Conservation (phyloP, 2,888 invertebrate species). For the Globia sparganii region DNA sequence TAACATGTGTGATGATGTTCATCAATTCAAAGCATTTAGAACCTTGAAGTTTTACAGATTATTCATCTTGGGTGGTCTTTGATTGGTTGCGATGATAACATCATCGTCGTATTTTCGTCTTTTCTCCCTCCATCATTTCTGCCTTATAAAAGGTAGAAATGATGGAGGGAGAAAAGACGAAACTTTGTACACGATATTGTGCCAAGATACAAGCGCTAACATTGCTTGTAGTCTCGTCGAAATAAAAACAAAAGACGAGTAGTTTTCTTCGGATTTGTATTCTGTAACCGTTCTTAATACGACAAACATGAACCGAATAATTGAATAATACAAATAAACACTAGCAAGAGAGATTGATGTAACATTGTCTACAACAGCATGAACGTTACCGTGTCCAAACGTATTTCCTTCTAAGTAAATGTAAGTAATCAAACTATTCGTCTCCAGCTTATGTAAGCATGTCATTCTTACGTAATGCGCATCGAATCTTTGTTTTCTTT, state of each 20-base stretch:
- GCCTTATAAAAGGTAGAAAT: no score
- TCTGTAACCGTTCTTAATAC: background rate
- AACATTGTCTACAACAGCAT: conserved; percentile 36
- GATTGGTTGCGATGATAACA: background rate
- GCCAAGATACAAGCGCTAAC: background rate
- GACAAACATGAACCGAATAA: conserved; percentile 15
- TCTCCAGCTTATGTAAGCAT: conserved; percentile 66
- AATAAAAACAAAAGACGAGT: background rate
- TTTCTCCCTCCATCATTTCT: no score
- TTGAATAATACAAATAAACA: conserved; percentile 28
- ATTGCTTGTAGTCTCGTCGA: background rate
- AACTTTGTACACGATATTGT: background rate
- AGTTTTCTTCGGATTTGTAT: conserved; percentile 2
- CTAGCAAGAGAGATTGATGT: conserved; percentile 20
- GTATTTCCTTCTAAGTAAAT: conserved; percentile 38
- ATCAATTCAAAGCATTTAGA: conserved; percentile 6
- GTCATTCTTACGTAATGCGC: conserved; percentile 69
- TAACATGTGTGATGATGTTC: conserved; percentile 22
- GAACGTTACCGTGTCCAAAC: conserved; percentile 37
- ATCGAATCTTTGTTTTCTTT: conserved; percentile 68
- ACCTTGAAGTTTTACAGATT: background rate
- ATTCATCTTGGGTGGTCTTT: conserved; percentile 8
- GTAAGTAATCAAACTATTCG: conserved; percentile 48
- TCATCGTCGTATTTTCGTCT: no score
- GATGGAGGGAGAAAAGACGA: no score